Evolutionary conservation across 2,888 invertebrate species (phyloP), one percentile per base, ranked within the genome.

Genomic region (Syrista parreyssii): DNA sequence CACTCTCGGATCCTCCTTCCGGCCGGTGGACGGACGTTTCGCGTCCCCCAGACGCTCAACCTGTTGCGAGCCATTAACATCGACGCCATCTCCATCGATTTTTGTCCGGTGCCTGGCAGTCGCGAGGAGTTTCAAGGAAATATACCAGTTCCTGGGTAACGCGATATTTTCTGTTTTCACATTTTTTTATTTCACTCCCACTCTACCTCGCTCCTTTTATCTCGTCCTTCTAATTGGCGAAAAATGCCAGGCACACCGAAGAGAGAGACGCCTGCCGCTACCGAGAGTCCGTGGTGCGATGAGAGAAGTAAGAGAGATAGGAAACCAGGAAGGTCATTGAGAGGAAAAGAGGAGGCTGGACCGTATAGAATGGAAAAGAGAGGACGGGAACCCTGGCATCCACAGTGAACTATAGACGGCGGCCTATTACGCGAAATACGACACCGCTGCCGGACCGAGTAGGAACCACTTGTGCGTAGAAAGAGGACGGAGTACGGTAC

Each of bases 351-450:
- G 71, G 31, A 71, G 31, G 15, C 55, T 23, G 71, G 71, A 32
- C 71, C 23, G 55, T 55, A 55, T 55, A 55, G 55, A 55, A 55
- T 55, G 23, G 55, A 55, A 55, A 55, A 55, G 55, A 55, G 55
- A 55, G 55, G 55, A 55, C 55, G 23, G 9, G 55, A 55, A 55
- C 55, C 55, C 23, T 55, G 55, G 55, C 55, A 55, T 55, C 55
- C 55, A 55, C 55, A 75, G 77, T 77, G 82, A 80, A 81, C 80
- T 85, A 86, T 86, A 87, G 86, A 84, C 86, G 84, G 82, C 80
- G 81, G 84, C 88, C 88, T 88, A 88, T 88, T 88, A 88, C 88
- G 88, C 85, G 88, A 88, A 88, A 88, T 85, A 88, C 88, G 88
- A 88, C 86, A 88, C 87, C 87, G 86, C 82, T 84, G 86, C 86